A percentile compares a stretch with the other conserved stretches of the same genome.
phyloP scores from a whole-genome alignment of 92 coral and sea anemone species.

The Epizoanthus rinbou region DNA sequence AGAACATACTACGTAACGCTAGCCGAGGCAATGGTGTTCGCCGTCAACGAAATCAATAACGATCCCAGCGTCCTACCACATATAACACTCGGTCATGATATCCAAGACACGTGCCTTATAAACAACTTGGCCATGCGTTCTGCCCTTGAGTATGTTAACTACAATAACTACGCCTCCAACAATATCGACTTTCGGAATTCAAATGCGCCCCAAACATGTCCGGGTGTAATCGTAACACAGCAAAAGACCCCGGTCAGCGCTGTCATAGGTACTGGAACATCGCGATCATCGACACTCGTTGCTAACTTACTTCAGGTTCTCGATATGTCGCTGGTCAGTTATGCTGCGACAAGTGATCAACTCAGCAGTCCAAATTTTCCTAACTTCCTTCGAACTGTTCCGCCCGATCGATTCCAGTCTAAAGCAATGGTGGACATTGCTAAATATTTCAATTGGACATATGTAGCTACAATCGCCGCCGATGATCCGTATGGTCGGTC shows the following conservation, averaged over 20 bases:
- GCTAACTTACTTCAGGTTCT: constrained; percentile 71
- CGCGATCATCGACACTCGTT: constrained; percentile 69
- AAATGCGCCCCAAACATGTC: constrained; percentile 37
- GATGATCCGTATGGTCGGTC: constrained; percentile 84
- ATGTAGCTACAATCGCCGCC: constrained; percentile 72
- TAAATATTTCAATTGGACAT: constrained; percentile 79
- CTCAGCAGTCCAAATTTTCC: constrained; percentile 77
- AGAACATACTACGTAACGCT: constrained; percentile 67
- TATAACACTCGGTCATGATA: constrained; percentile 78
- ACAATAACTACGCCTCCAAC: constrained; percentile 56
- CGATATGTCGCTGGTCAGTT: constrained; percentile 85
- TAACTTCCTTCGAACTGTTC: constrained; percentile 86
- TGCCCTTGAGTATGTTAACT: constrained; percentile 73
- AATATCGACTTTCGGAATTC: constrained; percentile 27
- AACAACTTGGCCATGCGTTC: constrained; percentile 68
- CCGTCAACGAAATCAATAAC: constrained; percentile 77
- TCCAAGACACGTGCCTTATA: constrained; percentile 73
- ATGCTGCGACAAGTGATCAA: constrained; percentile 86
- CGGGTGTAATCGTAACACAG: constrained; percentile 35
- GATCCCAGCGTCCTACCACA: constrained; percentile 66
- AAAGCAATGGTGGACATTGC: constrained; percentile 84
- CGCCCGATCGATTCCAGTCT: constrained; percentile 87
- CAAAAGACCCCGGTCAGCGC: constrained; percentile 54
- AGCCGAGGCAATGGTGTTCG: constrained; percentile 91
- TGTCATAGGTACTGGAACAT: constrained; percentile 73